These are phyloP conservation scores for Heliconius himera DNA, from an alignment of 1,140 invertebrate species.

Conservation along the genomic window DNA sequence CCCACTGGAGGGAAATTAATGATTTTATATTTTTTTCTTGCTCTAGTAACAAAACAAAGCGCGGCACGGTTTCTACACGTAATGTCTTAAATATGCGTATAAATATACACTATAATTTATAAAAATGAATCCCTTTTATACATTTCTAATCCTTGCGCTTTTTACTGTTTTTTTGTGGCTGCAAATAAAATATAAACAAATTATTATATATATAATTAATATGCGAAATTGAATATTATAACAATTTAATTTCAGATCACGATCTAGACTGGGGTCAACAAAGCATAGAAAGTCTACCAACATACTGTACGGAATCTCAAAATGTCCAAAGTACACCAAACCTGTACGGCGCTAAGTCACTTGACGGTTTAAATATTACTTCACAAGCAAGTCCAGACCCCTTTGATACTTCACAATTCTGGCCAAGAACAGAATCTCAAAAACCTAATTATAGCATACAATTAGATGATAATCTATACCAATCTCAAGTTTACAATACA, in stretches of 20 bases:
- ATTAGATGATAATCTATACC: slow-evolving; percentile 43
- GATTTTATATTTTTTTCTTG: no score
- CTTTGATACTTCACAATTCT: slow-evolving; percentile 64
- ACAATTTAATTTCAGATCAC: slow-evolving; percentile 47
- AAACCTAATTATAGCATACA: slow-evolving; percentile 61
- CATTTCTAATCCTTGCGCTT: no score
- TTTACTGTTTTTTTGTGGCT: no score
- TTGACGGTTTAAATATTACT: slow-evolving; percentile 57
- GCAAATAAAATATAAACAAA: no score
- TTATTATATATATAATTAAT: no score
- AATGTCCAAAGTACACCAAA: slow-evolving; percentile 46
- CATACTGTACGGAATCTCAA: slow-evolving; percentile 45
- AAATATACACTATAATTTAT: no score
- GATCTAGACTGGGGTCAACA: slow-evolving; percentile 66
- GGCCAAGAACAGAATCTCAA: slow-evolving; percentile 45
- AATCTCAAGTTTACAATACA: slow-evolving; percentile 64
- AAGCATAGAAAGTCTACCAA: slow-evolving; percentile 67
- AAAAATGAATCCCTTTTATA: no score
- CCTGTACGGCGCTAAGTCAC: slow-evolving; percentile 69
- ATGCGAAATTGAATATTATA: background rate
- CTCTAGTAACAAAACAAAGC: no score
- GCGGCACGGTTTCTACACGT: no score
- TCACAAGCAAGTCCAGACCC: slow-evolving; percentile 50
- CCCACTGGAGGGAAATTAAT: no score
- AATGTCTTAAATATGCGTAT: no score